Evolutionary conservation across 2,113 vertebrate species (phyloP).

Genomic region (Montifringilla adamsi): DNA sequence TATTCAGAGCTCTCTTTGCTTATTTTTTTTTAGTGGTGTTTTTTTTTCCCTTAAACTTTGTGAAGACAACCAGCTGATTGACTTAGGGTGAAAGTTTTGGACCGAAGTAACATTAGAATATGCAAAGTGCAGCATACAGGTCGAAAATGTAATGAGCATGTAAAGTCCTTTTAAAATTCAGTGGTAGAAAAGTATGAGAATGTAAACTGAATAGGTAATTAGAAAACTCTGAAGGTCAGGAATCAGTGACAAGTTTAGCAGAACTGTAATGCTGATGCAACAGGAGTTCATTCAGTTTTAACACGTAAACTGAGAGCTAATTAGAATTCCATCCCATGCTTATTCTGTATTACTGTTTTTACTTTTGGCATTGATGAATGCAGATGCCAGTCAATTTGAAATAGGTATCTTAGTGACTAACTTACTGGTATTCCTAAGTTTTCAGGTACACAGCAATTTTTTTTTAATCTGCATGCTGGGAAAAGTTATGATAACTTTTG

Average conservation of each 20-base stretch:
- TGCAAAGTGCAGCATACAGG: neutral
- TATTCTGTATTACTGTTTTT: neutral
- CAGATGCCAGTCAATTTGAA: neutral
- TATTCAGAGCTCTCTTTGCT: neutral
- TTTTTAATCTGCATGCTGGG: neutral
- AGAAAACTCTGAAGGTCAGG: neutral
- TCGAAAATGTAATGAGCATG: neutral
- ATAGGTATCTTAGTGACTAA: neutral
- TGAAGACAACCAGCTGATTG: neutral
- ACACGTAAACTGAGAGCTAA: neutral
- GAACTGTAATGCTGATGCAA: neutral
- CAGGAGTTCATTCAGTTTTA: neutral
- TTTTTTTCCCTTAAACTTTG: neutral
- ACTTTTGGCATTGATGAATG: conserved; percentile 5
- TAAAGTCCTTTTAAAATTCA: neutral
- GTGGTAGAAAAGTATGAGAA: neutral
- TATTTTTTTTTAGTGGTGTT: neutral
- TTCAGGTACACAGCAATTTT: neutral
- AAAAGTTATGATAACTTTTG: neutral
- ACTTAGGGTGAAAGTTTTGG: neutral
- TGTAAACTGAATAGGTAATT: neutral
- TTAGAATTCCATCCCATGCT: neutral
- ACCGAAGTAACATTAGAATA: neutral
- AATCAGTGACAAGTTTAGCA: neutral
- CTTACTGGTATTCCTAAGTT: neutral